Evolutionary conservation across 2,113 vertebrate genomes (phyloP), one percentile per base, ranked within the genome.

Genomic region (Mus pahari): DNA sequence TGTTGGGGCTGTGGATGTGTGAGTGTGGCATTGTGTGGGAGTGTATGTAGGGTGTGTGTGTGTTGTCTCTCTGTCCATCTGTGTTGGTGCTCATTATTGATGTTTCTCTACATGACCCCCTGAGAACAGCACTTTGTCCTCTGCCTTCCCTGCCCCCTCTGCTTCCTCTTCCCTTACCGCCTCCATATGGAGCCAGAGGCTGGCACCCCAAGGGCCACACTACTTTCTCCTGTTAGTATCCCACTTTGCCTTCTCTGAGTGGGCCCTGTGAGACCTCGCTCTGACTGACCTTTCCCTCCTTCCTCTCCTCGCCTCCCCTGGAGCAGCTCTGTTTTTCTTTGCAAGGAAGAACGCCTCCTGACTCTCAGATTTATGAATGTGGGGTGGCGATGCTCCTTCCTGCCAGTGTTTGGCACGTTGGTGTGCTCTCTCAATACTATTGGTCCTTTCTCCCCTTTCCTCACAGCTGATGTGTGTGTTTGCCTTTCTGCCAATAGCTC

Each of bases 91-190:
- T 24, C 17, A 7, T 39, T 22, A 7, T 28, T 86, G 60, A 24
- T 70, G 28, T 48, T 70, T 36, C 42, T 39, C 86, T 71, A 8
- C 24, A 17, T 22, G 14, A 22, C 45, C 82, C 60, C 64, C 58
- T 12, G 1, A 42, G 45, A 45, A 48, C 31, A n/a, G 22, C 20
- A 4, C 26, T 17, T 5, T 16, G 2, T 4, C 36, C 13, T 19
- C 17, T 8, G 45, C 36, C 3, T n/a, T 1, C 0, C 36, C 13
- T 9, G 39, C 24, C 48, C 31, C 7, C 20, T 19, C 11, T 1
- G 16, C 3, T 78, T 26, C 4, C 0, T 48, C 83, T 55, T 24
- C 33, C 19, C 42, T 26, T 50, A 26, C 26, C 26, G 42, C 19
- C n/a, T 26, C 24, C 39, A 5, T 22, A 6, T 5, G 11, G 64